phyloP scores from a whole-genome alignment of 2,113 vertebrate genomes.

The Grus americana region DNA sequence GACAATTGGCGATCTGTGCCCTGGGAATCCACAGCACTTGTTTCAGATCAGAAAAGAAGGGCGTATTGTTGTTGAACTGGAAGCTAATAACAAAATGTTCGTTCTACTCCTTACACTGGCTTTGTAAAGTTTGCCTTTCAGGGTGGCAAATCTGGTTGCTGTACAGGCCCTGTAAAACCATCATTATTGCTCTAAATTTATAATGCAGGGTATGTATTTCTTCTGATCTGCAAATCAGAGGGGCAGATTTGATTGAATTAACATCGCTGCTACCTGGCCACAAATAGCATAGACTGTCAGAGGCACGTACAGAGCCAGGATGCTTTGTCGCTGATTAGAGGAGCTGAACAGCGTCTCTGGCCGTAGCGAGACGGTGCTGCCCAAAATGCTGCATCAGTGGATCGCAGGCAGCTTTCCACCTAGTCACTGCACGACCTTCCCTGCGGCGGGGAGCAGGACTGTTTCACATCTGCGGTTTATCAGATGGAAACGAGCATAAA shows the following conservation, averaged over 20 bases:
- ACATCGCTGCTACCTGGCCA: neutral
- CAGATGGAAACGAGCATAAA: conserved; percentile 58
- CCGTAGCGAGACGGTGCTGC: neutral
- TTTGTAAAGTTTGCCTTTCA: neutral
- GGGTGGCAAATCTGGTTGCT: neutral
- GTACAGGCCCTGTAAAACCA: neutral
- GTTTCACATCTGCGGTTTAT: conserved; percentile 70
- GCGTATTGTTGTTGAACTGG: neutral
- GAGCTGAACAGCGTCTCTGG: neutral
- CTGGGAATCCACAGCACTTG: neutral
- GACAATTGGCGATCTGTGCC: neutral
- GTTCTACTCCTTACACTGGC: neutral
- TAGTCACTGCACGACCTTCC: conserved; percentile 40
- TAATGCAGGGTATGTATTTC: neutral
- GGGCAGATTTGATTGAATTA: neutral
- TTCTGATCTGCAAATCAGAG: neutral
- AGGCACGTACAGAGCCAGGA: neutral
- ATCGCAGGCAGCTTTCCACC: neutral
- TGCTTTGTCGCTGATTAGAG: neutral
- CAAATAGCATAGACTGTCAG: neutral
- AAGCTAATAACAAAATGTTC: neutral
- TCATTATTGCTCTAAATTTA: neutral
- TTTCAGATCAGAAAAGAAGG: neutral
- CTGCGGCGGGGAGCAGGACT: conserved; percentile 39
- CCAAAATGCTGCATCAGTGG: conserved; percentile 3